Evolutionary conservation across 2,888 invertebrate species (phyloP).

Genomic region (Napeogenes sylphis): DNA sequence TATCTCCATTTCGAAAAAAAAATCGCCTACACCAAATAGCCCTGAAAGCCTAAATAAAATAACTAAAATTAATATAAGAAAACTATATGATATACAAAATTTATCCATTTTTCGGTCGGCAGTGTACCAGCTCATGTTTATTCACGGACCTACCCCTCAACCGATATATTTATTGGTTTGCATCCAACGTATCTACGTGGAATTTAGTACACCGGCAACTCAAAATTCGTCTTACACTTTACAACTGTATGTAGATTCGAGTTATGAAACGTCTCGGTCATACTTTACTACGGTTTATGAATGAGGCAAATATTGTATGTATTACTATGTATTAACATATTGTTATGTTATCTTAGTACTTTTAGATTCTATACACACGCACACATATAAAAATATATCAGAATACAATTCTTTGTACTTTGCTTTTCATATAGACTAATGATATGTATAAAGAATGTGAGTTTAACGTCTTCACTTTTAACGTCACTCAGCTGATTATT

Average conservation of each 20-base stretch:
- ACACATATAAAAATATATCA: too few species aligned
- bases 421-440: too few species aligned
- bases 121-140: slow-evolving; percentile 41
- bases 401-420: too few species aligned
- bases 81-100: neutral
- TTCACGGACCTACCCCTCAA: slow-evolving; percentile 49
- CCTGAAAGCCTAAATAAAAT: too few species aligned
- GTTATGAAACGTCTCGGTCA: slow-evolving; percentile 20
- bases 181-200: slow-evolving; percentile 44
- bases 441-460: too few species aligned
- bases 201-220: slow-evolving; percentile 47
- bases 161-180: slow-evolving; percentile 67
- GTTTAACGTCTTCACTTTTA: too few species aligned
- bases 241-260: slow-evolving; percentile 53
- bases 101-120: slow-evolving; percentile 23
- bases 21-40: too few species aligned
- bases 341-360: neutral
- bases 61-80: too few species aligned
- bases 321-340: neutral
- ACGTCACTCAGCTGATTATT: too few species aligned
- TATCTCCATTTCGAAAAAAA: too few species aligned
- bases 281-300: slow-evolving; percentile 24
- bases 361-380: neutral
- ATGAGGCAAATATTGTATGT: neutral
- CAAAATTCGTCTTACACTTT: slow-evolving; percentile 66